These are phyloP conservation scores for Psilopsiagon aymara DNA, from an alignment of 2,113 vertebrate species.

Conservation along the genomic window DNA sequence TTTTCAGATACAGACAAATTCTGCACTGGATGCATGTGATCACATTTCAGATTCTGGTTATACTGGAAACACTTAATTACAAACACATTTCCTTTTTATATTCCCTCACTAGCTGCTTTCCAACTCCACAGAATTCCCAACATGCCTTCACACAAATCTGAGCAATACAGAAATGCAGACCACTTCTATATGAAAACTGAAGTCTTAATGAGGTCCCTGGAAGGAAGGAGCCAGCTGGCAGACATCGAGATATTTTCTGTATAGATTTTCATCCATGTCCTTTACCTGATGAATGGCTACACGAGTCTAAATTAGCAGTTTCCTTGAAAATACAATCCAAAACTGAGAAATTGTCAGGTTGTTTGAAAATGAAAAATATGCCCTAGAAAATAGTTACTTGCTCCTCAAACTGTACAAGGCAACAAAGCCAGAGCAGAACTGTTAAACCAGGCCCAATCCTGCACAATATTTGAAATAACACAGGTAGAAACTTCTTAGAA, in stretches of 20 bases:
- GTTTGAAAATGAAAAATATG: constrained; percentile 6
- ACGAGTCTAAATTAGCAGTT: neutral
- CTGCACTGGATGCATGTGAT: neutral
- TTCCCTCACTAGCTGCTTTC: neutral
- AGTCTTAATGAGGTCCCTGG: neutral
- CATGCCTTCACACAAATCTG: neutral
- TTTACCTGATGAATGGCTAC: neutral
- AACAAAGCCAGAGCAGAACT: neutral
- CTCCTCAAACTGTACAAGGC: neutral
- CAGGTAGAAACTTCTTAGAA: neutral
- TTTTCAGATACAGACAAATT: neutral
- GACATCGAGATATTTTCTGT: neutral
- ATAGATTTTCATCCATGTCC: neutral
- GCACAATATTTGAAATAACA: neutral
- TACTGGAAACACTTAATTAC: neutral
- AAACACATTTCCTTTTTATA: neutral
- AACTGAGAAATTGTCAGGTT: neutral
- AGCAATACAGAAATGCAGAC: neutral
- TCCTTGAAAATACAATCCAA: neutral
- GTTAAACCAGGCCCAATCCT: neutral
- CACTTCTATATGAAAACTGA: neutral
- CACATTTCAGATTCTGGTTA: neutral
- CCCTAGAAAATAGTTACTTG: neutral
- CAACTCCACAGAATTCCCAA: neutral
- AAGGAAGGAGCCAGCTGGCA: neutral